Conservation (phyloP, 2,797 vertebrate genomes). For the Myotis vivesi region DNA sequence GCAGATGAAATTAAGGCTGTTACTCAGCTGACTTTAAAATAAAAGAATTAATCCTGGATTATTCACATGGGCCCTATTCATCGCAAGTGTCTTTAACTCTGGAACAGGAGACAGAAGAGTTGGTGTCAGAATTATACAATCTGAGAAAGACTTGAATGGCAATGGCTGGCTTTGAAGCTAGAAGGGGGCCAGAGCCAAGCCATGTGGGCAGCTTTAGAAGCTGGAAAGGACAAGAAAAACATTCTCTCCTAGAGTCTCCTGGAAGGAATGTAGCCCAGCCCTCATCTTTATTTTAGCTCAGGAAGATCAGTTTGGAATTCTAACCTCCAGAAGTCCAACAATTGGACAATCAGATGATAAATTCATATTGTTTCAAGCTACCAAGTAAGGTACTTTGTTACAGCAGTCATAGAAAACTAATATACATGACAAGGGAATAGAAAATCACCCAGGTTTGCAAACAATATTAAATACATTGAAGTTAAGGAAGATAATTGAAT, state of each 20-base stretch:
- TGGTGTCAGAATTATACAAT: background rate
- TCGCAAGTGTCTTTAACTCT: background rate
- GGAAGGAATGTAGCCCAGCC: background rate
- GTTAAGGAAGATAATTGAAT: constrained; percentile 2
- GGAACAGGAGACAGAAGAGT: background rate
- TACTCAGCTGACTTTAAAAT: background rate
- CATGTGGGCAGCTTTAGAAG: background rate
- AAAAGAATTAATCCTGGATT: background rate
- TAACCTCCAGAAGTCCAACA: background rate
- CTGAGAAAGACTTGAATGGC: background rate
- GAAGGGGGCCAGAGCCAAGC: background rate
- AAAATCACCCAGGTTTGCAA: background rate
- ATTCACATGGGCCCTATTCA: background rate
- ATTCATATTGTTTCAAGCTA: background rate
- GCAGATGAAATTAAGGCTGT: background rate
- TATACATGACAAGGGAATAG: background rate
- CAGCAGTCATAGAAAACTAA: background rate
- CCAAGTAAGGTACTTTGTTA: background rate
- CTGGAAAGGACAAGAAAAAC: background rate
- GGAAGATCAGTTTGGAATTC: background rate
- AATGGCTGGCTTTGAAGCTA: background rate
- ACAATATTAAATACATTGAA: background rate
- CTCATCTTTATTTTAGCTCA: background rate
- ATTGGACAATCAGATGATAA: background rate
- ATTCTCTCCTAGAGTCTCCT: background rate